Evolutionary conservation across 2,888 invertebrate species (phyloP).

Genomic region (Melanostoma mellinum): DNA sequence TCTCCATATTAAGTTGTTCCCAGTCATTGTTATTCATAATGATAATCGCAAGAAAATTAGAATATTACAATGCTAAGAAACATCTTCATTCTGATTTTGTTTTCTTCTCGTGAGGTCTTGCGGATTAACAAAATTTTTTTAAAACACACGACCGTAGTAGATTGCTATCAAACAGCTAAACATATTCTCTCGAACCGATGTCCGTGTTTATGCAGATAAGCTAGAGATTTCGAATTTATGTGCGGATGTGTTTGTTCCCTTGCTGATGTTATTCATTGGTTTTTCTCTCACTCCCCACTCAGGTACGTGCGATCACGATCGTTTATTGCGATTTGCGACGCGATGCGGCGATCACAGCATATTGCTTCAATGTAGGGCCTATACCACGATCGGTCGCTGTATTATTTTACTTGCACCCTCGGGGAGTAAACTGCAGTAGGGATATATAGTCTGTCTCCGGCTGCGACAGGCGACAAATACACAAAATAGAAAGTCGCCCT

Average conservation of each 20-base stretch:
- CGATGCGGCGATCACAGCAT: constrained; percentile 59
- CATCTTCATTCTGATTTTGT: constrained; percentile 64
- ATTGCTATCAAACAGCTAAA: constrained; percentile 60
- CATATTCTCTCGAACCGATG: constrained; percentile 67
- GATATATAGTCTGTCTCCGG: constrained; percentile 27
- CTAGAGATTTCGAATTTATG: constrained; percentile 31
- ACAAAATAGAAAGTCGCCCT: constrained; percentile 62
- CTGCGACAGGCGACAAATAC: constrained; percentile 68
- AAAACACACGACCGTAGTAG: constrained; percentile 60
- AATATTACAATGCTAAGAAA: constrained; percentile 58
- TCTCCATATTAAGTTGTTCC: constrained; percentile 74
- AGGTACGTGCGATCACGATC: constrained; percentile 70
- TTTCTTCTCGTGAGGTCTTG: constrained; percentile 16
- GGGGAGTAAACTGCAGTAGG: constrained; percentile 43
- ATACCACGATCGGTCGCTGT: constrained; percentile 65
- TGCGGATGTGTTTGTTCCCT: constrained; percentile 23
- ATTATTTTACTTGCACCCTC: constrained; percentile 64
- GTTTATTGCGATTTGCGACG: constrained; percentile 59
- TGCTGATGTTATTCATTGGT: constrained; percentile 44
- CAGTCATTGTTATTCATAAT: constrained; percentile 76
- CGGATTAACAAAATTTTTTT: constrained; percentile 48
- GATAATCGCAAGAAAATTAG: constrained; percentile 64
- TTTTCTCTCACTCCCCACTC: constrained; percentile 65
- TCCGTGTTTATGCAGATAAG: constrained; percentile 72
- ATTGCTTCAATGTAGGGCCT: constrained; percentile 72